phyloP scores from a whole-genome alignment of 2,888 invertebrate species.

The Aleiodes leptofemur region DNA sequence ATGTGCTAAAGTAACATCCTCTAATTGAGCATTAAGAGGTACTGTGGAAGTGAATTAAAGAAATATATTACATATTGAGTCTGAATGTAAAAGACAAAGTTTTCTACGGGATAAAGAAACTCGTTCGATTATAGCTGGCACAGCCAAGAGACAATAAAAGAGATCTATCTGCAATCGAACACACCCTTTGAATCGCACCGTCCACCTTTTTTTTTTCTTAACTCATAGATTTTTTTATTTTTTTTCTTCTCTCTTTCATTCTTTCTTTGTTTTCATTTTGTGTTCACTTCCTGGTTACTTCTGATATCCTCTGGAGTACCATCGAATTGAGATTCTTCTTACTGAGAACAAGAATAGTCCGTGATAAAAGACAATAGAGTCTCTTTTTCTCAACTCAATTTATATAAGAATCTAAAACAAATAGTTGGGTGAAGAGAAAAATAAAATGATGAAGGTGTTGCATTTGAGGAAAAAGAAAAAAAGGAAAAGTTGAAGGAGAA shows the following conservation, averaged over 20 bases:
- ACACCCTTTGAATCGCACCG: constrained; percentile 22
- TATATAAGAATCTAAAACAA: constrained; percentile 39
- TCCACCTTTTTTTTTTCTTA: background rate
- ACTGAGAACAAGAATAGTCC: constrained; percentile 40
- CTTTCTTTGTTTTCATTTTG: background rate
- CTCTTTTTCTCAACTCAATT: constrained; percentile 42
- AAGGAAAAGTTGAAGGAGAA: background rate
- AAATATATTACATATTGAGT: background rate
- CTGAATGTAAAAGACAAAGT: background rate
- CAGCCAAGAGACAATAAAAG: constrained; percentile 18
- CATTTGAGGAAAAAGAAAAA: background rate
- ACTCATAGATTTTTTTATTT: constrained; percentile 12
- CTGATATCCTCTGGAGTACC: constrained; percentile 12
- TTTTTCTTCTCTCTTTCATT: constrained; percentile 1
- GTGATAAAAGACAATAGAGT: constrained; percentile 47
- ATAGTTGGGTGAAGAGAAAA: constrained; percentile 17
- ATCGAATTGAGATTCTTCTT: constrained; percentile 26
- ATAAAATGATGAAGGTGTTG: constrained; percentile 12
- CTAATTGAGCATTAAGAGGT: background rate
- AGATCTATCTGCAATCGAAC: constrained; percentile 24
- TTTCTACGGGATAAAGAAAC: background rate
- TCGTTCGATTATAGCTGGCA: constrained; percentile 15
- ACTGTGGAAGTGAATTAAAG: background rate
- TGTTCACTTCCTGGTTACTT: constrained; percentile 2
- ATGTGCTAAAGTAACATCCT: background rate